Conservation (phyloP, 2,888 invertebrate species). For the Conchocele bisecta region DNA sequence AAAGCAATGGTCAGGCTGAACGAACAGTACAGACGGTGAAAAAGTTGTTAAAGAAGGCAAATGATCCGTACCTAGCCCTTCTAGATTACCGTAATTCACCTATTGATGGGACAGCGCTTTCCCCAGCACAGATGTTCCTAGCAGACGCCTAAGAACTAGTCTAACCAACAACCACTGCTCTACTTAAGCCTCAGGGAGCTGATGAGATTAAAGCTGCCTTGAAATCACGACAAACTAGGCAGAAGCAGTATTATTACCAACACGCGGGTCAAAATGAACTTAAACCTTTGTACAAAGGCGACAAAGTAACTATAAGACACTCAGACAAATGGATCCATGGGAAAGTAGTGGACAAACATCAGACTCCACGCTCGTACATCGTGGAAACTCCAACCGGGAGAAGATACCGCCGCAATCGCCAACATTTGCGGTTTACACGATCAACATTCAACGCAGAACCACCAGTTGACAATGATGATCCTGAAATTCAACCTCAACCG, state of each 20-base stretch:
- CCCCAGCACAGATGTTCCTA: conserved; percentile 40
- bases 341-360: conserved; percentile 7
- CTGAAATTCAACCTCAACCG: too few species aligned
- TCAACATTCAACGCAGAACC: too few species aligned
- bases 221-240: conserved; percentile 3
- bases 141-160: conserved; percentile 26
- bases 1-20: conserved; percentile 16
- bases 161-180: conserved; percentile 30
- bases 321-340: conserved; percentile 11
- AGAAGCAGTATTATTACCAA: conserved; percentile 19
- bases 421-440: conserved; percentile 8
- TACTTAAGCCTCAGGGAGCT: conserved; percentile 16
- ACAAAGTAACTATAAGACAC: conserved; percentile 15
- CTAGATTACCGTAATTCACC: conserved; percentile 24
- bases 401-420: conserved; percentile 27
- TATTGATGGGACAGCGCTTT: conserved; percentile 24
- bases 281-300: conserved; percentile 1
- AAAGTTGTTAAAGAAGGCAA: conserved; percentile 22
- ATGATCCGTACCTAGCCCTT: conserved; percentile 29
- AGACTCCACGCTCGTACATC: conserved; percentile 23
- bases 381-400: conserved; percentile 15
- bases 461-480: too few species aligned
- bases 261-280: conserved; percentile 5
- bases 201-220: background rate
- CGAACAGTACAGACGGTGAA: conserved; percentile 36